Conservation (phyloP, 2,797 vertebrate genomes). For the Pipistrellus kuhlii region DNA sequence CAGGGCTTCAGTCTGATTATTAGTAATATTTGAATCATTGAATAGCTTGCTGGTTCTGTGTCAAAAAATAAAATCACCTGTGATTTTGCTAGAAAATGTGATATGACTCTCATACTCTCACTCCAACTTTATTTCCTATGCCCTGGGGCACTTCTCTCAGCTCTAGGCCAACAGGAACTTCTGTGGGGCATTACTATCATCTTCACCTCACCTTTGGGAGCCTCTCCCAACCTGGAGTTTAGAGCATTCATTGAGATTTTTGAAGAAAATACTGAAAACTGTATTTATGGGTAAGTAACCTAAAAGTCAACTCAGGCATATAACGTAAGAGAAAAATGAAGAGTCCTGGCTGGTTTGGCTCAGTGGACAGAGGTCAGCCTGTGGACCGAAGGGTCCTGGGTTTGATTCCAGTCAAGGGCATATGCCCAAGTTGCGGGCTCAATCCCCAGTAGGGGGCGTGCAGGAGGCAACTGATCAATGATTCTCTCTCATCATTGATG, state of each 20-base stretch:
- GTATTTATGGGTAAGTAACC: background rate
- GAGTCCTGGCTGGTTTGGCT: too few relatives aligned
- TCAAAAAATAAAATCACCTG: background rate
- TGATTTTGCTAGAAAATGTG: background rate
- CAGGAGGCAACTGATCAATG: too few relatives aligned
- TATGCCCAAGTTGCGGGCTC: too few relatives aligned
- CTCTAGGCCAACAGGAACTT: background rate
- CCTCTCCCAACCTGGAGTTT: background rate
- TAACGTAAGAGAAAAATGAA: background rate
- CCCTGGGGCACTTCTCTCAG: background rate
- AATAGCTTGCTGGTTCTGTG: background rate
- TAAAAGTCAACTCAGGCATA: background rate
- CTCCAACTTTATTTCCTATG: background rate
- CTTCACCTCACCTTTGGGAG: background rate
- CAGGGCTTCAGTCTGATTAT: slow-evolving; percentile 7
- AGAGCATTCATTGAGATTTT: slow-evolving; percentile 16
- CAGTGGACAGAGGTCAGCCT: too few relatives aligned
- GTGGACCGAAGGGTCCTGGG: too few relatives aligned
- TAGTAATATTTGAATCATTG: background rate
- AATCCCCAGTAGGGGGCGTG: too few relatives aligned
- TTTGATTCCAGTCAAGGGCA: too few relatives aligned
- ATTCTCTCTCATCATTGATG: too few relatives aligned
- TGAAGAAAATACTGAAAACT: slow-evolving; percentile 1
- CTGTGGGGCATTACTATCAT: background rate
- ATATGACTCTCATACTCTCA: background rate